These are phyloP conservation scores for Sphaerodactylus townsendi DNA, from an alignment of 2,113 vertebrate genomes.

Conservation along the genomic window DNA sequence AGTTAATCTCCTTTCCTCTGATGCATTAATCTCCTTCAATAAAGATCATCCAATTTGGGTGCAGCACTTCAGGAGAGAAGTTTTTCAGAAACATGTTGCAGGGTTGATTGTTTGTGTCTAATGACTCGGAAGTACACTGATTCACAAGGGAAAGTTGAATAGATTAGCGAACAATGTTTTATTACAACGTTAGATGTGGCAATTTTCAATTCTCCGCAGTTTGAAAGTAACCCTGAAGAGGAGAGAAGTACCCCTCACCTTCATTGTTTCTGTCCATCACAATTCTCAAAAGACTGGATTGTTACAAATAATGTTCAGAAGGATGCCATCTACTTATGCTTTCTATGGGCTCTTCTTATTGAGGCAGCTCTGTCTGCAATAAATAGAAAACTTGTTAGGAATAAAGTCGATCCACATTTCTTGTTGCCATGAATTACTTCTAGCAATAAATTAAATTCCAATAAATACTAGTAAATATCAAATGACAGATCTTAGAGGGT, in stretches of 20 bases:
- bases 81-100: conserved; percentile 7
- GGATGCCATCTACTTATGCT: no score
- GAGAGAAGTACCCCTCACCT: background rate
- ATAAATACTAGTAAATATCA: no score
- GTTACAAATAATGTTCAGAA: no score
- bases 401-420: no score
- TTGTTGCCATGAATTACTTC: no score
- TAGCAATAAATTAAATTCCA: no score
- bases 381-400: no score
- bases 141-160: background rate
- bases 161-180: background rate
- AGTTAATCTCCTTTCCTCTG: conserved; percentile 47
- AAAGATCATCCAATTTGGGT: conserved; percentile 43
- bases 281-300: no score
- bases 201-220: background rate
- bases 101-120: conserved; percentile 30
- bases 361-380: no score
- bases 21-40: conserved; percentile 47
- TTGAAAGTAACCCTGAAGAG: background rate
- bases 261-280: background rate
- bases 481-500: no score
- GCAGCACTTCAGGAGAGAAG: conserved; percentile 16
- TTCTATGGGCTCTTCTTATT: no score
- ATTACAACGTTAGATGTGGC: background rate
- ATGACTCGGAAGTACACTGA: conserved; percentile 37